phyloP scores from a whole-genome alignment of 2,888 invertebrate genomes.

The Aricia artaxerxes region DNA sequence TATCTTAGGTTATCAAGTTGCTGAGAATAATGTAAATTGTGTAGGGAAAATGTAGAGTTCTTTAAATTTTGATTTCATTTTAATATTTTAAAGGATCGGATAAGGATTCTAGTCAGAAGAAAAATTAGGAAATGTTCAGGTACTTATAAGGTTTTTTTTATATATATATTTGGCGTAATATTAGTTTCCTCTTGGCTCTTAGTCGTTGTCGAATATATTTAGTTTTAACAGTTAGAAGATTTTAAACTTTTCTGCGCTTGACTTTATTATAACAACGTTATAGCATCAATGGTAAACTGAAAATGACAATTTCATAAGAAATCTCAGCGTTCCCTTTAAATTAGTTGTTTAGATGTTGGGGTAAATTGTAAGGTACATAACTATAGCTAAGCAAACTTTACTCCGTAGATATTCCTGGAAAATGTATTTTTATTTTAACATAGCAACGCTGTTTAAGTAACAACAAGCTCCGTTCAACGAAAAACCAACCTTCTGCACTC shows the following conservation, averaged over 20 bases:
- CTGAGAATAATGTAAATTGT: too few species aligned
- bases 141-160: too few species aligned
- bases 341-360: slow-evolving; percentile 72
- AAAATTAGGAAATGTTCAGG: too few species aligned
- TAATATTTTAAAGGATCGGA: too few species aligned
- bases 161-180: too few species aligned
- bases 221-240: background rate
- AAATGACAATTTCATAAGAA: slow-evolving; percentile 40
- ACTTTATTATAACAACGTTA: background rate
- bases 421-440: slow-evolving; percentile 77
- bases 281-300: slow-evolving; percentile 6
- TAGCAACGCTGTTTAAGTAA: slow-evolving; percentile 52
- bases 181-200: too few species aligned
- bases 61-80: too few species aligned
- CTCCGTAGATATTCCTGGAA: slow-evolving; percentile 76
- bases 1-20: too few species aligned
- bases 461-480: slow-evolving; percentile 39
- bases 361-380: slow-evolving; percentile 60
- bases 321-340: slow-evolving; percentile 66
- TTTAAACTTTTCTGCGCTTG: background rate
- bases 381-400: slow-evolving; percentile 69
- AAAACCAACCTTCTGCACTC: slow-evolving; percentile 42
- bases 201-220: too few species aligned
- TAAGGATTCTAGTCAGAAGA: too few species aligned
- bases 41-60: too few species aligned